Evolutionary conservation across 2,888 invertebrate genomes (phyloP).

Genomic region (Piscicola geometra): DNA sequence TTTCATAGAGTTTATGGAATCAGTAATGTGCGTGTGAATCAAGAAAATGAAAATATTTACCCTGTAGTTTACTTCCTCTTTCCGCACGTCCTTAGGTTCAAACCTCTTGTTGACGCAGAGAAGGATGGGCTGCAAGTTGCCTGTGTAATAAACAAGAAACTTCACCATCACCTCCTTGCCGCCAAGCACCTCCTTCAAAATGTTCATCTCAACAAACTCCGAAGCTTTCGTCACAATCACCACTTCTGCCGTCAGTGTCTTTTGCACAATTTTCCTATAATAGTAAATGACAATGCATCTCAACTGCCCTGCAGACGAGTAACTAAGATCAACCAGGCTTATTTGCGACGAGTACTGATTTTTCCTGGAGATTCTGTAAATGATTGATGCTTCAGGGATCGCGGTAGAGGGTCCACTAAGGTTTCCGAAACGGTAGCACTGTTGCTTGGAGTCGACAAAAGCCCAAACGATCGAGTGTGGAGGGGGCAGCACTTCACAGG

Average conservation of each 20-base stretch:
- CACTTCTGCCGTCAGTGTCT: conserved; percentile 9
- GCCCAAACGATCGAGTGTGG: conserved; percentile 10
- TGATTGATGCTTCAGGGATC: neutral
- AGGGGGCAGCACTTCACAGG: conserved; percentile 10
- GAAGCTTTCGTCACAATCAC: conserved; percentile 4
- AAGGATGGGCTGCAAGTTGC: conserved; percentile 14
- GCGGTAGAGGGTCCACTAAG: neutral
- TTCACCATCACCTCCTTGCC: conserved; percentile 7
- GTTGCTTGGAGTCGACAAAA: conserved; percentile 3
- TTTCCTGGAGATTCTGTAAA: neutral
- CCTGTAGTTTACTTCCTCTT: neutral
- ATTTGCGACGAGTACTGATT: neutral
- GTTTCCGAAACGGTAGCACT: conserved; percentile 14
- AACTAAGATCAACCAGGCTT: neutral
- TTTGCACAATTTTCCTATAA: neutral
- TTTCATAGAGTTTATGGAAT: neutral
- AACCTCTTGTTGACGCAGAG: conserved; percentile 8
- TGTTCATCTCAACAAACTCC: conserved; percentile 7
- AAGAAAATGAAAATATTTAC: neutral
- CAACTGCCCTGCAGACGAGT: conserved; percentile 13
- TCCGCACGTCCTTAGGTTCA: neutral
- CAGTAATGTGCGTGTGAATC: neutral
- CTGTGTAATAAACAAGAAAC: conserved; percentile 12
- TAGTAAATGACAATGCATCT: conserved; percentile 10
- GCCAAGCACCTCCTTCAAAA: neutral